These are phyloP conservation scores for Caenorhabditis sinica DNA, from an alignment of 2,888 invertebrate genomes.

Conservation along the genomic window DNA sequence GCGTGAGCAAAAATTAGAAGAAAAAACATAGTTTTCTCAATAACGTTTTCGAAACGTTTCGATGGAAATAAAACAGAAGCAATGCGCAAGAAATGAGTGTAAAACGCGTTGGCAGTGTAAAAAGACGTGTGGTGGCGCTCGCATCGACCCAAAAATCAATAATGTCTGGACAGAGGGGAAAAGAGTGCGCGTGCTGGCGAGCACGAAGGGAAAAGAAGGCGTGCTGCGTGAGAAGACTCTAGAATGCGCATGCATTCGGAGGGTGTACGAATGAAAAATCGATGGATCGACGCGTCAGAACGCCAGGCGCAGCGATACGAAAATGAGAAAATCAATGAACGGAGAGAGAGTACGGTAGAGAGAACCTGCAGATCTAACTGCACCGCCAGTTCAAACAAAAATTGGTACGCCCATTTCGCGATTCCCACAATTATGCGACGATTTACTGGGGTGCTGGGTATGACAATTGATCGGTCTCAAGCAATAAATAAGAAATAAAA, in stretches of 20 bases:
- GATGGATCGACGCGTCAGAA: constrained; percentile 27
- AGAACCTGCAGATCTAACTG: constrained; percentile 63
- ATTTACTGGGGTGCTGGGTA: constrained; percentile 15
- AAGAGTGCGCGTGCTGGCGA: constrained; percentile 11
- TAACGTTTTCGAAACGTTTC: background rate
- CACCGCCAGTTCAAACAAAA: constrained; percentile 52
- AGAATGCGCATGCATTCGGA: background rate
- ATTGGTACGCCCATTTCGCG: constrained; percentile 27
- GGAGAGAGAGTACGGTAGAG: constrained; percentile 53
- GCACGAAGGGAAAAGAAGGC: constrained; percentile 21
- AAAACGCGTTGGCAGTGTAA: constrained; percentile 34
- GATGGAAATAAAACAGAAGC: constrained; percentile 4
- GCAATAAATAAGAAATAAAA: background rate
- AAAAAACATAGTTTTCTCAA: background rate
- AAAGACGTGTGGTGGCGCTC: constrained; percentile 18
- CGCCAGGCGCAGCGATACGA: constrained; percentile 25
- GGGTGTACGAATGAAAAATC: background rate
- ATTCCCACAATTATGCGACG: constrained; percentile 22
- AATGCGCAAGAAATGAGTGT: constrained; percentile 22
- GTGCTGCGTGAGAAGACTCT: background rate
- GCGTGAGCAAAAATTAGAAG: background rate
- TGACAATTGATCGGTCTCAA: background rate
- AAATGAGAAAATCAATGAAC: constrained; percentile 46
- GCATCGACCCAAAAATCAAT: constrained; percentile 58
- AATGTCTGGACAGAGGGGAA: background rate